Conservation (phyloP, 2,797 vertebrate genomes). For the Bradypodion ventrale region DNA sequence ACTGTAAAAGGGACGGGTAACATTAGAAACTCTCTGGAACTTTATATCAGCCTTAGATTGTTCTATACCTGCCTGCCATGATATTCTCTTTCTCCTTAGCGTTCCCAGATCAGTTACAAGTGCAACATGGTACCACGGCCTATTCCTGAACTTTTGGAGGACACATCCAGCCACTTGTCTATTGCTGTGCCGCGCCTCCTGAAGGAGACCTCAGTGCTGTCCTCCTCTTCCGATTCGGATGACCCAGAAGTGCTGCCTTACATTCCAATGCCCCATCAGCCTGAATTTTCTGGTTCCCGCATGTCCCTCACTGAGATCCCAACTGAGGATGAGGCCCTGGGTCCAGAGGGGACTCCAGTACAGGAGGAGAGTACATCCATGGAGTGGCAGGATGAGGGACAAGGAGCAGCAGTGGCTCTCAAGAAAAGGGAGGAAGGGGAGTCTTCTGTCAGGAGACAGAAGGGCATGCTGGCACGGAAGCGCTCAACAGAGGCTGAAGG, state of each 20-base stretch:
- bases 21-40: not conserved
- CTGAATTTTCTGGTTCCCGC: constrained; percentile 92
- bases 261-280: constrained; percentile 91
- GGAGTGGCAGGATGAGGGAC: constrained; percentile 77
- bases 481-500: constrained; percentile 74
- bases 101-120: constrained; percentile 96
- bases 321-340: constrained; percentile 81
- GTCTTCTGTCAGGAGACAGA: constrained; percentile 66
- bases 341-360: constrained; percentile 69
- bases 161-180: constrained; percentile 90
- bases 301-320: constrained; percentile 93
- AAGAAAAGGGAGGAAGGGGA: constrained; percentile 68
- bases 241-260: constrained; percentile 93
- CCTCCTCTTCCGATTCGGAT: constrained; percentile 95
- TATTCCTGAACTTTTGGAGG: constrained; percentile 91
- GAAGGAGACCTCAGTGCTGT: constrained; percentile 85
- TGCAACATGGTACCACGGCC: constrained; percentile 97
- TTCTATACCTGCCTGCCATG: no score
- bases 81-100: constrained; percentile 70
- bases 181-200: constrained; percentile 89
- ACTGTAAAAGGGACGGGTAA: not conserved
- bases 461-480: constrained; percentile 70
- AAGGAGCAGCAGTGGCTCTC: constrained; percentile 66
- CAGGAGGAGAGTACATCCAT: constrained; percentile 60
- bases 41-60: no score